Base-by-base conservation (phyloP, 1,140 invertebrate species). In the Phocides pigmalion region DNA sequence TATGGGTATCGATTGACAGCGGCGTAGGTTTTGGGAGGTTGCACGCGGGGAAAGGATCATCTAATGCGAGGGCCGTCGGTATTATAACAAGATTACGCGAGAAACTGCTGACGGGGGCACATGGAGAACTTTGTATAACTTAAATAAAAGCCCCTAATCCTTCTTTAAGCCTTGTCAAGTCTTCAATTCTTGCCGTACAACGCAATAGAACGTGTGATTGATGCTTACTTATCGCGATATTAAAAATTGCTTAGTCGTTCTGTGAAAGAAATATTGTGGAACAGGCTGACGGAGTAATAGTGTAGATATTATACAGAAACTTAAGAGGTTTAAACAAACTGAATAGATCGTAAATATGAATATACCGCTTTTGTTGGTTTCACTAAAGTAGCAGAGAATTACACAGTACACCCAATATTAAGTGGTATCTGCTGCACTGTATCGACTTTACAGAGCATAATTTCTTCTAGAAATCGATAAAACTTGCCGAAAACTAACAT, bases 31-130 rank as follows among this genome's bases (percentile, higher is more conserved):
- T 80, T 72, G 64, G 73, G 72, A 82, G 76, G 78, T 73, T 62
- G 76, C 80, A 86, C 81, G 83, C 79, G 68, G 81, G 70, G 72
- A 75, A 77, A 79, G 74, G 72, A 82, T 80, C 83, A 76, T 56
- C 54, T 82, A 79, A 78, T 70, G 76, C 74, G 69, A 78, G 70
- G 67, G 61, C 78, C 67, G 81, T 78, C 76, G 78, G 79, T 82
- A 81, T 78, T 78, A 79, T 79, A 79, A 81, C 69, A 62, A 78
- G 76, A 85, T 82, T 81, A 82, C 64, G 71, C 53, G 68, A 73
- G 47, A 51, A 77, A 71, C 70, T 71, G 66, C 74, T 70, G 74
- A 76, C 71, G 64, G 59, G 37, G 14, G 32, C 42, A 47, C 54
- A 50, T 50, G 49, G 54, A 41, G 41, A 61, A 64, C 19, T 61